Base-by-base conservation (phyloP, 2,888 invertebrate species). In the Diachrysia chrysitis region DNA sequence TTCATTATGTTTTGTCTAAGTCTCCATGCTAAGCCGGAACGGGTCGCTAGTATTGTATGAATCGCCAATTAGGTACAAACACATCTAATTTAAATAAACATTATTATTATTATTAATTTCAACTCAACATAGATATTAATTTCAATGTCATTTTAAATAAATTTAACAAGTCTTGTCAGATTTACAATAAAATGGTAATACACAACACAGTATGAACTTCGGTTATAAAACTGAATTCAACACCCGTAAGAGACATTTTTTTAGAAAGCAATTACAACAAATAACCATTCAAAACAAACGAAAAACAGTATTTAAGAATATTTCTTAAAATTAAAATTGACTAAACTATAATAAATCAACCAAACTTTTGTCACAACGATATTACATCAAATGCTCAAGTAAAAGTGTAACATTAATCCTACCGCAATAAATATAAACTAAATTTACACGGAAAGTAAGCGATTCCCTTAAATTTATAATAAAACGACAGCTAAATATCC, bases 401-500 rank as follows among this genome's bases (percentile, higher is more conserved):
- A 69, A 54, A 69, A 66, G 10, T 63, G 35, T 46, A 37, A 46
- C 60, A 66, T 59, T 55, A 72, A 77, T 68, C 35, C 32, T 16
- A 65, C 66, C 66, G 63, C 60, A 71, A 19, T 54, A 55, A 69
- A 61, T 48, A 66, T 17, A 63, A 71, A 67, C 60, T 63, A 56
- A 57, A 60, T 58, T 66, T 63, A 58, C 16, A 64, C 64, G 48
- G 60, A 76, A 69, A 71, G 69, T 71, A 69, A 67, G 23, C 65
- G 66, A 71, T 61, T 69, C 71, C 55, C 72, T 78, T 73, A 63
- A 85, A 87, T 89, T 85, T 87, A 87, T 87, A 83, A 84, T 85
- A 83, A 88, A 89, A 88, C 85, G 90, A 88, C 90, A 87, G 87
- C 89, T 84, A 87, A 92, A 92, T 91, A 90, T 92, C 89, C 91